A percentile compares a stretch with the other conserved stretches of the same genome.
These are phyloP conservation scores for Rambutsinella grinnellia DNA, from an alignment of 2,888 invertebrate species.

Conservation along the genomic window DNA sequence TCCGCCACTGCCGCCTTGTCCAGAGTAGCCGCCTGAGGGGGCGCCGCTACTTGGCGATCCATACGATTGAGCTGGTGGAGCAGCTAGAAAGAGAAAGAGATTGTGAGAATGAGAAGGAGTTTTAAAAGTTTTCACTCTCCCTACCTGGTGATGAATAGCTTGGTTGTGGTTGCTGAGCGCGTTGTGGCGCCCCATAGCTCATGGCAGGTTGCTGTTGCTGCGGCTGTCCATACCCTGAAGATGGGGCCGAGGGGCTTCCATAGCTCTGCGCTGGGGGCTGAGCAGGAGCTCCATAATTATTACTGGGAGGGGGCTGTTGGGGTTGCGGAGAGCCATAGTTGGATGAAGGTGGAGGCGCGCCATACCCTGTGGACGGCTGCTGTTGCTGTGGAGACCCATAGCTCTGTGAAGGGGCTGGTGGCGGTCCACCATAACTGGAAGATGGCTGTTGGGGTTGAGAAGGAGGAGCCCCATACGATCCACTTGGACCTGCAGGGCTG, in stretches of 20 bases:
- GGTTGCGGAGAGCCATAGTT: not conserved
- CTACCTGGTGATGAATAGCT: not conserved
- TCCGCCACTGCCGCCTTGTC: conserved; percentile 2
- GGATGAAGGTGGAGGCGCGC: not conserved
- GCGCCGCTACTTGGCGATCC: conserved; percentile 8
- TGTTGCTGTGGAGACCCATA: too few species aligned
- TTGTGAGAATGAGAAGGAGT: not conserved
- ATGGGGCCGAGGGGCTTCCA: too few species aligned
- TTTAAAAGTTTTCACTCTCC: not conserved
- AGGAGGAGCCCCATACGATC: conserved; percentile 13
- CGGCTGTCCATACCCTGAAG: not conserved
- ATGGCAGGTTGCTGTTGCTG: conserved; percentile 13
- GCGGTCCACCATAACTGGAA: conserved; percentile 4
- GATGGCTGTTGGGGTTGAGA: not conserved
- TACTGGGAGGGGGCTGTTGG: not conserved
- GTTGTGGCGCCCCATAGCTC: not conserved
- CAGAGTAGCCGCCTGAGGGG: not conserved
- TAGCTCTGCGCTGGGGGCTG: not conserved
- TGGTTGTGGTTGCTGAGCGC: too few species aligned
- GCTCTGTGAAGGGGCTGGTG: not conserved
- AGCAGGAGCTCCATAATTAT: not conserved
- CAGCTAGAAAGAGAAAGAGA: not conserved
- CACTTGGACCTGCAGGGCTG: conserved; percentile 6
- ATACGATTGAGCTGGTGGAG: conserved; percentile 4
- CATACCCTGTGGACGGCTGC: not conserved